A percentile compares a stretch with the other conserved stretches of the same genome.
Conservation (phyloP, 2,113 vertebrate genomes). For the Tragulus kanchil region DNA sequence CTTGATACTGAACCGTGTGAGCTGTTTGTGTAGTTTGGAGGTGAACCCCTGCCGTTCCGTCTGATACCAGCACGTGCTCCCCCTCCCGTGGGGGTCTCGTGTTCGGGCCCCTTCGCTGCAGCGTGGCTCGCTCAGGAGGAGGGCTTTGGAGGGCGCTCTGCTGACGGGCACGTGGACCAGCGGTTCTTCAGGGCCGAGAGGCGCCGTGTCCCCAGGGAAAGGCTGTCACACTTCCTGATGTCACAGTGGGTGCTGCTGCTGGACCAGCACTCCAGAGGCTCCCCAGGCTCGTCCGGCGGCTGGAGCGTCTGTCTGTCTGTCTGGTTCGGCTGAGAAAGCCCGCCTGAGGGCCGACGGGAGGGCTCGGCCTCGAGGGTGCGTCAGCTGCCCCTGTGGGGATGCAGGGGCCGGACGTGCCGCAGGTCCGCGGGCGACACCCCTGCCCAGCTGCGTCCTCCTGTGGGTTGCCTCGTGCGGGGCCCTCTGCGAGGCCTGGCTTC, state of each 20-base stretch:
- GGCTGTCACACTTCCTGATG: neutral
- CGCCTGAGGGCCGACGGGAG: neutral
- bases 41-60: too few relatives aligned
- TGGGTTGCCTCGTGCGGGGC: neutral
- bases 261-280: neutral
- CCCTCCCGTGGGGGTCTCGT: neutral
- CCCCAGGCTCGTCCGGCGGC: rapidly evolving
- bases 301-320: rapidly evolving
- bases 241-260: neutral
- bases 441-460: neutral
- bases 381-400: neutral
- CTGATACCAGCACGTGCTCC: too few relatives aligned
- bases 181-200: neutral
- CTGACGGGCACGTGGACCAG: neutral
- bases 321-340: neutral
- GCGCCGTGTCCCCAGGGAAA: neutral
- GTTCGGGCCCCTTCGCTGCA: neutral
- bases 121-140: neutral
- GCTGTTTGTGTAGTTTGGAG: neutral
- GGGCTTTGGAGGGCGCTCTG: neutral
- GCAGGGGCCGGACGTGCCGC: neutral
- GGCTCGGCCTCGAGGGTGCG: neutral
- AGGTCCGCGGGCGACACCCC: neutral
- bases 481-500: constrained; percentile 73
- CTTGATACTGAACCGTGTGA: neutral